These are phyloP conservation scores for Leucophenga maculata DNA, from an alignment of 2,888 invertebrate species.

Conservation along the genomic window DNA sequence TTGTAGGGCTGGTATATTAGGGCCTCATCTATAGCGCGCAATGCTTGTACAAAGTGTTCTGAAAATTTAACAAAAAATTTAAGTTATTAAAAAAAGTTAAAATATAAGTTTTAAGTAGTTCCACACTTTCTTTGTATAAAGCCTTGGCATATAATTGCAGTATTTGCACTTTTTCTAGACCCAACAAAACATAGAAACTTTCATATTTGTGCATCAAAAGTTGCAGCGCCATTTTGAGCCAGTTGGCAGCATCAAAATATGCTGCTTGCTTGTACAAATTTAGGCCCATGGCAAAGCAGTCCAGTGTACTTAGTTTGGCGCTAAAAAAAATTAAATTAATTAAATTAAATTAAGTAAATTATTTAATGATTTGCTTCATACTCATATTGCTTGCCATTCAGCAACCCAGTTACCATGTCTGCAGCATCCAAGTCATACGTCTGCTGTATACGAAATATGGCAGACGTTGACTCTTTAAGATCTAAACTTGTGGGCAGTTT, in stretches of 20 bases:
- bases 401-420: constrained; percentile 23
- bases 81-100: no score
- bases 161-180: not conserved
- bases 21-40: constrained; percentile 47
- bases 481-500: constrained; percentile 16
- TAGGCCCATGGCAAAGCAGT: constrained; percentile 21
- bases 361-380: not conserved
- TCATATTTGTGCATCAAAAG: not conserved
- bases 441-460: constrained; percentile 19
- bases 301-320: constrained; percentile 2
- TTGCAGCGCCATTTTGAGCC: constrained; percentile 3
- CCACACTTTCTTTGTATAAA: not conserved
- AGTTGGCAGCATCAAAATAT: not conserved
- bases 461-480: not conserved
- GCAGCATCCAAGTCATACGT: constrained; percentile 8
- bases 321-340: not conserved
- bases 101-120: no score
- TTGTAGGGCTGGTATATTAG: constrained; percentile 39
- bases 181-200: not conserved
- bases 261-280: not conserved
- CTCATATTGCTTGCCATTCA: constrained; percentile 28
- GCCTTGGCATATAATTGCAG: not conserved
- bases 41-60: constrained; percentile 43
- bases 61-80: no score
- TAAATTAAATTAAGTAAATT: not conserved